Percentiles rank a stretch among this genome's conserved stretches.
phyloP scores from a whole-genome alignment of 2,113 vertebrate species.

The Sisor rabdophorus region DNA sequence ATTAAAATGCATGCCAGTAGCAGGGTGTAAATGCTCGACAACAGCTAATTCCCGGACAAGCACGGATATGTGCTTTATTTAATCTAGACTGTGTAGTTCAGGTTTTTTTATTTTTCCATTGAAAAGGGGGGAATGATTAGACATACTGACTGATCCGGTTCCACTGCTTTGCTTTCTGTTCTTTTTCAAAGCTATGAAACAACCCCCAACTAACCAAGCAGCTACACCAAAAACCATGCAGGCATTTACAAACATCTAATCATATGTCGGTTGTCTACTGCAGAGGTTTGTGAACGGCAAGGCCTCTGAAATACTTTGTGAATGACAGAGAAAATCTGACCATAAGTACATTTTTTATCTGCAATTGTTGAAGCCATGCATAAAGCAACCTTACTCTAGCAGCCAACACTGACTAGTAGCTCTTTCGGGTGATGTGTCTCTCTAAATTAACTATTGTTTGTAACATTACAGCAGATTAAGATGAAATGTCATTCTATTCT shows the following conservation, averaged over 20 bases:
- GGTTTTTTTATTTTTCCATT: constrained; percentile 25
- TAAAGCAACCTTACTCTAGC: constrained; percentile 17
- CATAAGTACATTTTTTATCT: constrained; percentile 26
- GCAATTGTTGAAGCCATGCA: constrained; percentile 2
- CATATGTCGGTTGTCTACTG: constrained; percentile 23
- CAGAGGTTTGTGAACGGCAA: constrained; percentile 20
- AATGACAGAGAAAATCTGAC: constrained; percentile 34
- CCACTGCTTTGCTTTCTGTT: constrained; percentile 31
- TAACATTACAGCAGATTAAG: not conserved
- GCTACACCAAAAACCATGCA: constrained; percentile 33
- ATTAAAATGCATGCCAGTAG: constrained; percentile 22
- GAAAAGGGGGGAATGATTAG: constrained; percentile 30
- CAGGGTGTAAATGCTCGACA: not conserved
- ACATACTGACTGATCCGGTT: constrained; percentile 26
- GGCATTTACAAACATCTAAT: constrained; percentile 40
- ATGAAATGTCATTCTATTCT: not conserved
- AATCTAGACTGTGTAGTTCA: constrained; percentile 8
- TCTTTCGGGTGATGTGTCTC: constrained; percentile 26
- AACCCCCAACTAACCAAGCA: constrained; percentile 21
- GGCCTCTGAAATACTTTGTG: constrained; percentile 19
- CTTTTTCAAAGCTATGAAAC: constrained; percentile 24
- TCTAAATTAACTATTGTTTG: not conserved
- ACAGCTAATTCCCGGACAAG: not conserved
- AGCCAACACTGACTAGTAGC: constrained; percentile 23
- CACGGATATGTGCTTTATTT: not conserved